Percentiles rank a stretch among this genome's conserved stretches.
phyloP scores from a whole-genome alignment of 2,113 vertebrate genomes.

The Xenus cinereus region DNA sequence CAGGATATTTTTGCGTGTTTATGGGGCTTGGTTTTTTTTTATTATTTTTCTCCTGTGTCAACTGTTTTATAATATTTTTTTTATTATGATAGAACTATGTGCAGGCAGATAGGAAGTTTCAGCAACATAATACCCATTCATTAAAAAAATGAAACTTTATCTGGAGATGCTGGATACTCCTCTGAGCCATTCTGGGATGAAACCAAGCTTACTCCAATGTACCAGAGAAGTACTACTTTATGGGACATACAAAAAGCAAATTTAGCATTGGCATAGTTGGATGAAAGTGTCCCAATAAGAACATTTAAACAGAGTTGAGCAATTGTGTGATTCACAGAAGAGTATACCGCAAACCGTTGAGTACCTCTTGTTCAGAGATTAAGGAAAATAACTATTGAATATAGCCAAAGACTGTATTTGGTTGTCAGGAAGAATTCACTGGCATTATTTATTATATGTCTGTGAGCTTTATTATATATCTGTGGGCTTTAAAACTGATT shows the following conservation, averaged over 20 bases:
- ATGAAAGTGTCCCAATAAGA: not conserved
- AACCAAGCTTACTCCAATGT: not conserved
- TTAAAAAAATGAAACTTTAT: not conserved
- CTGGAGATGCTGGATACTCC: not conserved
- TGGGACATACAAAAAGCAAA: not conserved
- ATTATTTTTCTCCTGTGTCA: not conserved
- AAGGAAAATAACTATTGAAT: not conserved
- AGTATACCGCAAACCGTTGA: not conserved
- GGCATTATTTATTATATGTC: not conserved
- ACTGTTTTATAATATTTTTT: not conserved
- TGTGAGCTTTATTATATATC: not conserved
- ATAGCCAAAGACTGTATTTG: not conserved
- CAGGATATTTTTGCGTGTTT: not conserved
- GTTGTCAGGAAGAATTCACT: not conserved
- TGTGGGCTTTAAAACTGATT: not conserved
- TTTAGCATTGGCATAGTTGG: not conserved
- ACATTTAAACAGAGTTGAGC: not conserved
- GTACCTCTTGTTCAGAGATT: not conserved
- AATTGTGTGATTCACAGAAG: not conserved
- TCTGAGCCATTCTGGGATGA: not conserved
- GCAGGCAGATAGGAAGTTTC: not conserved
- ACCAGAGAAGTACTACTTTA: not conserved
- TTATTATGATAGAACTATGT: not conserved
- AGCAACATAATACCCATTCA: not conserved
- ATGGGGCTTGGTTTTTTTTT: rapidly evolving